Evolutionary conservation across 2,797 vertebrate species (phyloP), one percentile per base, ranked within the genome.

Genomic region (Amblyraja radiata): DNA sequence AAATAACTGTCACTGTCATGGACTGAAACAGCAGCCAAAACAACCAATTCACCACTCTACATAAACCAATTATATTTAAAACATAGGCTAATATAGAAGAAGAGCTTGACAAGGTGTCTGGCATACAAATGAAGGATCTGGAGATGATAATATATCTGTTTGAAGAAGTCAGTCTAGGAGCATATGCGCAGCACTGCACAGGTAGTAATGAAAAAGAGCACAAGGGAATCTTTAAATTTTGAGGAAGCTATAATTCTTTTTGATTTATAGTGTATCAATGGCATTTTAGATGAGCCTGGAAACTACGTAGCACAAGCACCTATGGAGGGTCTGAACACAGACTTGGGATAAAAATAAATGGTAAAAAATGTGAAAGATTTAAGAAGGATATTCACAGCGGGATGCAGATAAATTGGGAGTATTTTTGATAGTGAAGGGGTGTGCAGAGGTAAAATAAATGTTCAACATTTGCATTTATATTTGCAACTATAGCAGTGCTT

Each of bases 1-100:
- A 96, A 96, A 96, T 96, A 95, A 95, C 95, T 95, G 95, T 96
- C 90, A 92, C 95, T 96, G 95, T 96, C 95, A 95, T 95, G 94
- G 93, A 94, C 94, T 94, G 94, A 94, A 95, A 95, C 94, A 93
- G 93, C 94, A 94, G 94, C 94, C 95, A 94, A 74, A 95, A 95
- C 95, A 95, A 94, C 93, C 94, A 94, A 94, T 94, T 95, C 95
- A 93, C 93, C 93, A 93, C 94, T 95, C 94, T 95, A 95, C 95
- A 95, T 95, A 95, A 92, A 76, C 90, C 90, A 92, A 92, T 92
- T 92, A 92, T 92, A 92, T 92, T 92, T 92, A 92, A 76, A 92
- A 92, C 90, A 76, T 58, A 92, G 90, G 90, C 90, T 92, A 92
- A 92, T 92, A 76, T 92, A 76, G 90, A 92, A 92, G 90, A 92